Evolutionary conservation across 2,888 invertebrate genomes (phyloP).

Genomic region (Lampropteryx suffumata): DNA sequence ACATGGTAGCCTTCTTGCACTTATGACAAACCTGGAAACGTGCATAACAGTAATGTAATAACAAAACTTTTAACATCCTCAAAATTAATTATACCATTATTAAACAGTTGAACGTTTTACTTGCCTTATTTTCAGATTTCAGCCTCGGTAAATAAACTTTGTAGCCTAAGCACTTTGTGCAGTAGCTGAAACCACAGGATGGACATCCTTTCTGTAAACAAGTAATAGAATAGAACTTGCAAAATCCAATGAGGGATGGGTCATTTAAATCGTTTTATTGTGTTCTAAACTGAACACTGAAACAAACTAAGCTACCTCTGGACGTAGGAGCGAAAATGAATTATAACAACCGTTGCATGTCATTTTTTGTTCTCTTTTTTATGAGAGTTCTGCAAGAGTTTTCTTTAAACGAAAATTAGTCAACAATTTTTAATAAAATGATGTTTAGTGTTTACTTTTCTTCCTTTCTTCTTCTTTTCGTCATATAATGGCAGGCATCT

Average conservation of each 20-base stretch:
- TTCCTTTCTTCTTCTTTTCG: no score
- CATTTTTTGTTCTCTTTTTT: no score
- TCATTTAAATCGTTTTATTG: neutral
- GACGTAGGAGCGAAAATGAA: conserved; percentile 87
- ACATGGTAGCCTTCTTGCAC: conserved; percentile 50
- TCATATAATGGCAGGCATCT: no score
- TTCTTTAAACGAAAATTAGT: no score
- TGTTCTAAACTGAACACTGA: neutral
- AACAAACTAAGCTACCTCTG: conserved; percentile 82
- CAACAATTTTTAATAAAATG: no score
- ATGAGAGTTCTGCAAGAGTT: no score
- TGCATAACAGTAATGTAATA: no score
- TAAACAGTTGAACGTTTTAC: conserved; percentile 38
- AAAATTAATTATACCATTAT: no score
- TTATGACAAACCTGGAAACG: conserved; percentile 63
- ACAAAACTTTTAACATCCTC: no score
- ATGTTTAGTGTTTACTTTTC: no score
- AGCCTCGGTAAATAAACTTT: conserved; percentile 86
- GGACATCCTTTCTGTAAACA: conserved; percentile 90
- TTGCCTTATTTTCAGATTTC: conserved; percentile 86
- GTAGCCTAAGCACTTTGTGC: conserved; percentile 90
- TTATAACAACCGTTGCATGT: conserved; percentile 88
- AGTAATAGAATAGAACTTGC: neutral
- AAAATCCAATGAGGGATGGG: neutral
- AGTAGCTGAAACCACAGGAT: conserved; percentile 92